Conservation (phyloP, 2,888 invertebrate genomes). For the Isoperla grammatica region DNA sequence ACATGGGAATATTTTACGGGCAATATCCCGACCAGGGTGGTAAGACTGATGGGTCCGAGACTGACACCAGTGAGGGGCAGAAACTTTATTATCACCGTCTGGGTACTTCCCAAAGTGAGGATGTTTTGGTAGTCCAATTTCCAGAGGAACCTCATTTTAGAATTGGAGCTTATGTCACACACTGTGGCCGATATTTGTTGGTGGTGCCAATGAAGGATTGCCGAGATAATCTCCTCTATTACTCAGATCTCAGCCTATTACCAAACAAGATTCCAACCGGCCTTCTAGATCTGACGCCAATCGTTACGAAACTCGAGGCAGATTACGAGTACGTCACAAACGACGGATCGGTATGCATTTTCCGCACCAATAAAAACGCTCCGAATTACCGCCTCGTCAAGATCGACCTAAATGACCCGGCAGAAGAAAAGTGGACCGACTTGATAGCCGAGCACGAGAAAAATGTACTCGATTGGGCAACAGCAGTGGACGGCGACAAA, state of each 20-base stretch:
- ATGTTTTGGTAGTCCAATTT: conserved; percentile 83
- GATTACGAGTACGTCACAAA: conserved; percentile 95
- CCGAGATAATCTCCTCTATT: conserved; percentile 85
- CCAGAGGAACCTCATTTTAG: conserved; percentile 84
- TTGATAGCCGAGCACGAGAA: conserved; percentile 76
- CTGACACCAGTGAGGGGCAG: conserved; percentile 79
- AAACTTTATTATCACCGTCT: conserved; percentile 90
- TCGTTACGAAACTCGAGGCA: conserved; percentile 85
- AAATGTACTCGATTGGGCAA: conserved; percentile 87
- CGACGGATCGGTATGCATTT: conserved; percentile 71
- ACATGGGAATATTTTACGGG: conserved; percentile 93
- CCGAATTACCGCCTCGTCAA: conserved; percentile 84
- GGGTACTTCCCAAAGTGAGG: conserved; percentile 78
- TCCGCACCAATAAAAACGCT: conserved; percentile 90
- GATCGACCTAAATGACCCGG: conserved; percentile 69
- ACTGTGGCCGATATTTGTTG: conserved; percentile 87
- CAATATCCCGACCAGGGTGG: conserved; percentile 75
- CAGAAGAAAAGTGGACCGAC: conserved; percentile 73
- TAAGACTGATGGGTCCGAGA: conserved; percentile 89
- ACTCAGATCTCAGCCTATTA: conserved; percentile 61
- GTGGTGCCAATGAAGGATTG: conserved; percentile 81
- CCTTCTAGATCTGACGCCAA: conserved; percentile 64
- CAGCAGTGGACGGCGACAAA: conserved; percentile 77
- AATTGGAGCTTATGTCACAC: conserved; percentile 77
- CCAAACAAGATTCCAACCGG: conserved; percentile 55